These are phyloP conservation scores for Rhagonycha fulva DNA, from an alignment of 2,888 invertebrate species.

Conservation along the genomic window DNA sequence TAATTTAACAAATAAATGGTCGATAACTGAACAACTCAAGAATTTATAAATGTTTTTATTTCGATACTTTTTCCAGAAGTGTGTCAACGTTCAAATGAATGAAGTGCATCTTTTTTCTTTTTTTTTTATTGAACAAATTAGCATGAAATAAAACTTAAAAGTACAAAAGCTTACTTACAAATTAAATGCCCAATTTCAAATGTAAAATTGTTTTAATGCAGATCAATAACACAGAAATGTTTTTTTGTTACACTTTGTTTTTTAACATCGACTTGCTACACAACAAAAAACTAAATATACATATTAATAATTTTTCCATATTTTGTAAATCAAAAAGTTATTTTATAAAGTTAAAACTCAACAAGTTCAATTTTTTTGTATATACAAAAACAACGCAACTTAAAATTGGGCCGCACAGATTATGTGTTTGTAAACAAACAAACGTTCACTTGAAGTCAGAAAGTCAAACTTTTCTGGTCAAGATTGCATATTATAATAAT, in stretches of 20 bases:
- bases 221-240: not conserved
- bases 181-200: constrained; percentile 2
- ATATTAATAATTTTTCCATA: not conserved
- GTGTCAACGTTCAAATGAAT: not conserved
- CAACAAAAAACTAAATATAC: not conserved
- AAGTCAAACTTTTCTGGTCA: constrained; percentile 2
- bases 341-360: constrained; percentile 9
- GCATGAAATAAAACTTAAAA: constrained; percentile 10
- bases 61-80: not conserved
- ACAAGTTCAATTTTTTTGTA: constrained; percentile 8
- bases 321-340: not conserved
- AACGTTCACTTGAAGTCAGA: constrained; percentile 21
- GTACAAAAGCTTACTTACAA: constrained; percentile 13
- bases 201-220: constrained; percentile 7
- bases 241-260: not conserved
- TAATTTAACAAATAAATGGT: not conserved
- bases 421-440: constrained; percentile 9
- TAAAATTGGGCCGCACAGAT: constrained; percentile 16
- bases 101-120: not conserved
- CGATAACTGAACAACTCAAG: not conserved
- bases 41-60: not conserved
- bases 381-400: constrained; percentile 23
- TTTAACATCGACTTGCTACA: constrained; percentile 2
- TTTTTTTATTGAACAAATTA: constrained; percentile 15
- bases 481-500: not conserved